phyloP scores from a whole-genome alignment of 2,113 vertebrate genomes.

The Ascaphus truei region DNA sequence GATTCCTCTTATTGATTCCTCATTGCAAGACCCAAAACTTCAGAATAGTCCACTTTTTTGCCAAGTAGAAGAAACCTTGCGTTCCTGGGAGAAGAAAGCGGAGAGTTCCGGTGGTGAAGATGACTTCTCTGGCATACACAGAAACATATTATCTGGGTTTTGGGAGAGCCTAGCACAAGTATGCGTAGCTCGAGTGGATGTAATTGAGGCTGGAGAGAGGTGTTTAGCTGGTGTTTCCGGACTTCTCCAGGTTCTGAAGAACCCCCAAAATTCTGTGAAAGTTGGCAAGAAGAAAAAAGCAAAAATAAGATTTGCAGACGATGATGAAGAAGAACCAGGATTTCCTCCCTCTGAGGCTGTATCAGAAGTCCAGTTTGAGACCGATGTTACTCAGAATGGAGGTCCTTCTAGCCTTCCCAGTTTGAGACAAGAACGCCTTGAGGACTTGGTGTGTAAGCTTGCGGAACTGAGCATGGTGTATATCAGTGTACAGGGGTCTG shows the following conservation, averaged over 20 bases:
- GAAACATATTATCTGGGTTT: conserved; percentile 72
- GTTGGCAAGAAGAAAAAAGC: conserved; percentile 62
- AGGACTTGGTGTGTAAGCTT: conserved; percentile 81
- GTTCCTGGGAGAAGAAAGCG: conserved; percentile 82
- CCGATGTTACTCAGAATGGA: neutral
- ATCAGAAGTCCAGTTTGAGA: neutral
- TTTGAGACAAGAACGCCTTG: conserved; percentile 65
- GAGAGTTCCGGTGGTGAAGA: conserved; percentile 41
- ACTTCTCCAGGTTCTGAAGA: conserved; percentile 79
- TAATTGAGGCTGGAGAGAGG: conserved; percentile 61
- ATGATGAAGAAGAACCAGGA: conserved; percentile 45
- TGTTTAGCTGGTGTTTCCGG: conserved; percentile 71
- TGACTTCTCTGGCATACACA: conserved; percentile 50
- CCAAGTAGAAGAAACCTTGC: conserved; percentile 74
- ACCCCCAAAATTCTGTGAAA: conserved; percentile 60
- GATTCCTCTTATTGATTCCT: conserved; percentile 69
- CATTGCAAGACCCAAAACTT: conserved; percentile 69
- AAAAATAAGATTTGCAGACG: conserved; percentile 72
- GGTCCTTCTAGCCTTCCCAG: conserved; percentile 24
- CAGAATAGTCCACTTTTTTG: conserved; percentile 78
- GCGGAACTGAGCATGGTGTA: conserved; percentile 80
- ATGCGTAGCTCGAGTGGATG: conserved; percentile 67
- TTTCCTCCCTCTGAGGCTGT: conserved; percentile 33
- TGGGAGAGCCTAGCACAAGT: conserved; percentile 77
- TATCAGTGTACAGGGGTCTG: conserved; percentile 75